Evolutionary conservation across 2,113 vertebrate genomes (phyloP).

Genomic region (Dasyurus viverrinus): DNA sequence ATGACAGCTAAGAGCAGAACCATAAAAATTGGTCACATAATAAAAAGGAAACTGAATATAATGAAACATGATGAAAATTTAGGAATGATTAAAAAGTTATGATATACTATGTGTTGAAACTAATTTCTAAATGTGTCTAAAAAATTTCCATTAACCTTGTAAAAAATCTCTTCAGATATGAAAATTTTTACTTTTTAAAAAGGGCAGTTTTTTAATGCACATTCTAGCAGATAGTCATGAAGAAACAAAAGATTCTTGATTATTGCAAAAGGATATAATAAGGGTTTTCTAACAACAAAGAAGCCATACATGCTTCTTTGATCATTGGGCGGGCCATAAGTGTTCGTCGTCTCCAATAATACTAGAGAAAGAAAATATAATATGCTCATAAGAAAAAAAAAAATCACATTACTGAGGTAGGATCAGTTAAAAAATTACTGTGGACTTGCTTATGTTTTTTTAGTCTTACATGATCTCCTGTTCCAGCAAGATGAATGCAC

Average conservation of each 20-base stretch:
- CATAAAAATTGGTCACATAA: not conserved
- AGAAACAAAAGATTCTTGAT: conserved; percentile 35
- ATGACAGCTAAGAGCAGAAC: not conserved
- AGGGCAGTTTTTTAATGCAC: not conserved
- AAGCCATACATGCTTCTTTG: conserved; percentile 96
- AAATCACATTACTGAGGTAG: not conserved
- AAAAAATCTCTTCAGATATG: conserved; percentile 53
- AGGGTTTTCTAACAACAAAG: conserved; percentile 96
- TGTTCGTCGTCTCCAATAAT: conserved; percentile 96
- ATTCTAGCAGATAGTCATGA: conserved; percentile 36
- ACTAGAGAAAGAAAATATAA: conserved; percentile 82
- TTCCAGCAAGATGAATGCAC: conserved; percentile 97
- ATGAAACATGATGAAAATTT: not conserved
- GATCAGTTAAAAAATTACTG: not conserved
- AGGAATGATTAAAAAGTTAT: not conserved
- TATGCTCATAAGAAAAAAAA: conserved; percentile 14
- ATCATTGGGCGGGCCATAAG: conserved; percentile 98
- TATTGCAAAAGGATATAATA: conserved; percentile 96
- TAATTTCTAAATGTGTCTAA: not conserved
- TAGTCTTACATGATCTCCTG: conserved; percentile 95
- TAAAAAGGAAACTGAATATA: not conserved
- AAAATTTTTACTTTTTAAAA: conserved; percentile 44
- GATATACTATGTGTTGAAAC: not conserved
- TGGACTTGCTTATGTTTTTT: not conserved
- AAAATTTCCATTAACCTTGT: conserved; percentile 4